Evolutionary conservation across 2,888 invertebrate species (phyloP).

Genomic region (Dasysyrphus albostriatus): DNA sequence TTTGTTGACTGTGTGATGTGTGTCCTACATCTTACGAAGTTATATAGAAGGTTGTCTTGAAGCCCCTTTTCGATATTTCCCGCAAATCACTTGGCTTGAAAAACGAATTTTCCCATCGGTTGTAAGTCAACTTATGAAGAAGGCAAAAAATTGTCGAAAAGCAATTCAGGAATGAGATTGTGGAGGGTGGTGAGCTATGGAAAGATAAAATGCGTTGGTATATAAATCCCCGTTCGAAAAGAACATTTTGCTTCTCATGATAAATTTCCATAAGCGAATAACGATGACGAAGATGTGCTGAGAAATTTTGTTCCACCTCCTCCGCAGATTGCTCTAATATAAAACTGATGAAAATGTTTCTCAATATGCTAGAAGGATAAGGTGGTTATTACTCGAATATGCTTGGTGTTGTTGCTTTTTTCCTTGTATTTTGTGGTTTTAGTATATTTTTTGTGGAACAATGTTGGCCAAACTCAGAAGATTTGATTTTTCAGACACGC

Average conservation of each 20-base stretch:
- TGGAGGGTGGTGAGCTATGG: neutral
- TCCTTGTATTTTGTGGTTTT: slow-evolving; percentile 1
- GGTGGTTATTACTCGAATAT: neutral
- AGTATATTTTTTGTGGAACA: neutral
- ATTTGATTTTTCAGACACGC: slow-evolving; percentile 19
- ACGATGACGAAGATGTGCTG: slow-evolving; percentile 63
- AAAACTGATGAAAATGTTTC: slow-evolving; percentile 22
- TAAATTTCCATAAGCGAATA: slow-evolving; percentile 70
- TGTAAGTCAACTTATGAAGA: slow-evolving; percentile 18
- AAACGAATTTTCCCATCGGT: slow-evolving; percentile 43
- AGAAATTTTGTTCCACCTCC: slow-evolving; percentile 35
- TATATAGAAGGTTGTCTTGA: slow-evolving; percentile 32
- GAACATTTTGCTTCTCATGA: slow-evolving; percentile 47
- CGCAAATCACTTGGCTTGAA: slow-evolving; percentile 46
- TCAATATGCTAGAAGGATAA: slow-evolving; percentile 17
- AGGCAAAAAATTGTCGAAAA: slow-evolving; percentile 30
- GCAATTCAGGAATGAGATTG: slow-evolving; percentile 44
- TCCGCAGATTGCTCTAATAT: slow-evolving; percentile 14
- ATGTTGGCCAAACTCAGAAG: neutral
- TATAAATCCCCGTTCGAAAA: slow-evolving; percentile 5
- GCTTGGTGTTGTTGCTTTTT: neutral
- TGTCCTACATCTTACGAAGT: slow-evolving; percentile 23
- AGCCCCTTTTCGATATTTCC: slow-evolving; percentile 25
- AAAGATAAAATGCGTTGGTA: slow-evolving; percentile 11
- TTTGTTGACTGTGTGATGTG: too few species aligned